These are phyloP conservation scores for Gymnoscopelus microlampas DNA, from an alignment of 2,797 vertebrate species.

Conservation along the genomic window DNA sequence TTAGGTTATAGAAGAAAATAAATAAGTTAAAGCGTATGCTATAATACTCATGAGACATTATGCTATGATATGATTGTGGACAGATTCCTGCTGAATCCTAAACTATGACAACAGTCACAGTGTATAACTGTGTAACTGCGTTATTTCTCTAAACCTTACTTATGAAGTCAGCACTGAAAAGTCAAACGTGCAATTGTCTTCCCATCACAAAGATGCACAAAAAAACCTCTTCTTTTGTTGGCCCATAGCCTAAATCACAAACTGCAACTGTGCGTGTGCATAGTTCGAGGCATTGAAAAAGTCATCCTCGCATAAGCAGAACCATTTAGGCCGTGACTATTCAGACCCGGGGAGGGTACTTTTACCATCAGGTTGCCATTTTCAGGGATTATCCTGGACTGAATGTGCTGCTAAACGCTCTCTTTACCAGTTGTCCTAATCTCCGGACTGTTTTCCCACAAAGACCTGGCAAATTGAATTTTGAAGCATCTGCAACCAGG, in stretches of 20 bases:
- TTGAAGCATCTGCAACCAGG: constrained; percentile 48
- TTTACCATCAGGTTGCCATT: constrained; percentile 55
- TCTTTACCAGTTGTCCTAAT: constrained; percentile 65
- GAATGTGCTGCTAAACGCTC: constrained; percentile 62
- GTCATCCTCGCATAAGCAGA: constrained; percentile 6
- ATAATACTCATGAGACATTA: too few relatives aligned
- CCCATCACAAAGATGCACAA: not conserved
- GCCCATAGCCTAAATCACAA: constrained; percentile 13
- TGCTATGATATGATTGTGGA: too few relatives aligned
- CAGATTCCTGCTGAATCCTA: too few relatives aligned
- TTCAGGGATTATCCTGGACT: constrained; percentile 57
- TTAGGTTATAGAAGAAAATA: too few relatives aligned
- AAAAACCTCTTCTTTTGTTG: not conserved
- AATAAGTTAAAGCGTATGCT: too few relatives aligned
- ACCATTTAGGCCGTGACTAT: constrained; percentile 29
- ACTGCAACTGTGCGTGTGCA: not conserved
- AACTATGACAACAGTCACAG: too few relatives aligned
- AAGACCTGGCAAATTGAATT: constrained; percentile 66
- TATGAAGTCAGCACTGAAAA: not conserved
- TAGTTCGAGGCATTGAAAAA: not conserved
- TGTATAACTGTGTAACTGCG: not conserved
- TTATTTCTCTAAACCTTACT: constrained; percentile 1
- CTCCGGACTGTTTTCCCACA: constrained; percentile 59
- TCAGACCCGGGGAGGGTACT: not conserved
- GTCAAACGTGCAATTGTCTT: not conserved